Conservation (phyloP, 2,113 vertebrate species). For the Eretmodus cyanostictus region DNA sequence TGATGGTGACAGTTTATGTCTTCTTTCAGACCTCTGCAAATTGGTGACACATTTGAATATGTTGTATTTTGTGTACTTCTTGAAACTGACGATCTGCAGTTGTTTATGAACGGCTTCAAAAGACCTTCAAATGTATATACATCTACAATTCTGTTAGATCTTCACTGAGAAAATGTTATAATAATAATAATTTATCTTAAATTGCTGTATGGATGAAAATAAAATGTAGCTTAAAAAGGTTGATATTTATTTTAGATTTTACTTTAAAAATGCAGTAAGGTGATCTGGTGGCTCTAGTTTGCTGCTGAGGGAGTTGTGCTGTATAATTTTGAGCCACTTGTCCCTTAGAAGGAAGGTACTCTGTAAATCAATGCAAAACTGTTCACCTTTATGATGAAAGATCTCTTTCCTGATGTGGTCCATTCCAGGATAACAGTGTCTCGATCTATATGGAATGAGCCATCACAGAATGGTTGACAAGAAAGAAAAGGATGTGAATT, state of each 20-base stretch:
- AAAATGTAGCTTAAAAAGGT: background rate
- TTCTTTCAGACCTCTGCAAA: background rate
- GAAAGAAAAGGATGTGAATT: background rate
- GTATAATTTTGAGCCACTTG: background rate
- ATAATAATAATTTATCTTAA: background rate
- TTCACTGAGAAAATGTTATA: background rate
- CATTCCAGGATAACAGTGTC: background rate
- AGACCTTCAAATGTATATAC: background rate
- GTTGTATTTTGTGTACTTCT: background rate
- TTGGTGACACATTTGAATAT: accelerated
- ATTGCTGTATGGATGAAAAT: background rate
- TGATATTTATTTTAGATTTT: background rate
- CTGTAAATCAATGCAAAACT: background rate
- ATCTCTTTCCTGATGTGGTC: background rate
- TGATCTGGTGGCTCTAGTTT: background rate
- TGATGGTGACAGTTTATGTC: background rate
- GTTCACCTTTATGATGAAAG: background rate
- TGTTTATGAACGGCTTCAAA: background rate
- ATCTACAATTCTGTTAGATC: background rate
- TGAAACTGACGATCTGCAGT: background rate
- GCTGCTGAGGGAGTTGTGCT: background rate
- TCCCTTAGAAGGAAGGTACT: background rate
- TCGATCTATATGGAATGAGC: background rate
- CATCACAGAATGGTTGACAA: background rate
- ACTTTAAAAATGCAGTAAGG: background rate